Percentiles rank a stretch among this genome's conserved stretches.
Conservation (phyloP, 1,140 invertebrate species). For the Apis florea region DNA sequence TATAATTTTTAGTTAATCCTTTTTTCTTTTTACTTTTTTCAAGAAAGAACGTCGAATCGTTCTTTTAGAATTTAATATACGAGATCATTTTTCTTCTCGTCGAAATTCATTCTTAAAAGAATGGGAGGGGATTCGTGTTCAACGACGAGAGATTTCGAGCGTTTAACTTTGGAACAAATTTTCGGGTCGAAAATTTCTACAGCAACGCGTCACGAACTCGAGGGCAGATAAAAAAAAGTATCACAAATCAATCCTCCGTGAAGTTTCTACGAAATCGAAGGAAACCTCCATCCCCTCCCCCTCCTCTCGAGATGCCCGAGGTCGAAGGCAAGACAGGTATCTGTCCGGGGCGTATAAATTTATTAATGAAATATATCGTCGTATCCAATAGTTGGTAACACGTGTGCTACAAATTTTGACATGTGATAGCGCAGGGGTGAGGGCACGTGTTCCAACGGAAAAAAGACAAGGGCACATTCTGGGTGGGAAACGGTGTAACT, state of each 20-base stretch:
- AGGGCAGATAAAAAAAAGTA: not conserved
- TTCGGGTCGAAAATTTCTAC: too few species aligned
- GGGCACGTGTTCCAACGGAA: constrained; percentile 55
- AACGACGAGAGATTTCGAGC: too few species aligned
- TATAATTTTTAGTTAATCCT: too few species aligned
- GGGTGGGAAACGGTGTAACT: constrained; percentile 57
- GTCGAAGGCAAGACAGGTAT: not conserved
- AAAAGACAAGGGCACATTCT: constrained; percentile 63
- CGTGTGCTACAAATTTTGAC: constrained; percentile 65
- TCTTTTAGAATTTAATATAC: too few species aligned
- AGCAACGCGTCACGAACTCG: too few species aligned
- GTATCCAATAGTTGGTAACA: constrained; percentile 53
- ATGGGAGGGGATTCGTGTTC: too few species aligned
- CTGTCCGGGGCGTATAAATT: constrained; percentile 29
- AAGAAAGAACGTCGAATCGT: too few species aligned
- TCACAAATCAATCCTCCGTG: not conserved
- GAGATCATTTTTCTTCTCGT: too few species aligned
- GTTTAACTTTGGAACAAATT: too few species aligned
- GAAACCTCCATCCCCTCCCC: not conserved
- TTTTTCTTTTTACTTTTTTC: too few species aligned
- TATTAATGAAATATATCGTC: constrained; percentile 33
- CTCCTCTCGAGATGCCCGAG: not conserved
- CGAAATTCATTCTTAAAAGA: too few species aligned
- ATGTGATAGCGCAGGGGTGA: constrained; percentile 50
- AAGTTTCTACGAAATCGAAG: not conserved